Base-by-base conservation (phyloP, 2,113 vertebrate genomes). In the Dasypus novemcinctus region DNA sequence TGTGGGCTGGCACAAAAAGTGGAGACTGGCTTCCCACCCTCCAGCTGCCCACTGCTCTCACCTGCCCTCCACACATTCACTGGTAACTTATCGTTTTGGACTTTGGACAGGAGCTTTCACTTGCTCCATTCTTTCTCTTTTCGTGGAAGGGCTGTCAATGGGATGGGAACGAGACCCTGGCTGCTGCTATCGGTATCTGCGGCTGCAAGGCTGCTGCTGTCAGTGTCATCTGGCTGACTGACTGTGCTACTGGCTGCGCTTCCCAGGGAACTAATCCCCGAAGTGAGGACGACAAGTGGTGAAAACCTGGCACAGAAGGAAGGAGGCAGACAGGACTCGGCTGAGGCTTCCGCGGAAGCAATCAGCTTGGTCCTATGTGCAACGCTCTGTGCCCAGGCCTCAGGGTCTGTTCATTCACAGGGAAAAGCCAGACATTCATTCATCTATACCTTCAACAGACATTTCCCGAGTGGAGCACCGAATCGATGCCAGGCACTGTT, bases 31-130 rank as follows among this genome's bases (percentile, higher is more conserved):
- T 11, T 68, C 43, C 36, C 46, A 49, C 75, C 23, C 52, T 36
- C 36, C 38, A 38, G 52, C 63, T 61, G 36, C 64, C 92, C 78
- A 21, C 72, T n/a, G 38, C 46, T 86, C 72, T 57, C 38, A 3
- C 25, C 33, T 36, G 82, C 59, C 92, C 74, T 89, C 14, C 38
- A 36, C 41, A 61, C 66, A 54, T 68, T 87, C 59, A 49, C 92
- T 95, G 69, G 66, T 88, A 96, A 88, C 87, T 92, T 90, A 79
- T 17, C 95, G 78, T 93, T 54, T 90, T 75, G 12, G 54, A 82
- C 84, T 88, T 81, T 87, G 90, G 97, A 96, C 68, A 52, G 78
- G 76, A 85, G 91, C 82, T 96, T 96, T 93, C 85, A 80, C 88
- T 63, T 71, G 63, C 38, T 83, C 33, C 72, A 43, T 96, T 96